Conservation (phyloP, 2,113 vertebrate species). For the Podiceps cristatus region DNA sequence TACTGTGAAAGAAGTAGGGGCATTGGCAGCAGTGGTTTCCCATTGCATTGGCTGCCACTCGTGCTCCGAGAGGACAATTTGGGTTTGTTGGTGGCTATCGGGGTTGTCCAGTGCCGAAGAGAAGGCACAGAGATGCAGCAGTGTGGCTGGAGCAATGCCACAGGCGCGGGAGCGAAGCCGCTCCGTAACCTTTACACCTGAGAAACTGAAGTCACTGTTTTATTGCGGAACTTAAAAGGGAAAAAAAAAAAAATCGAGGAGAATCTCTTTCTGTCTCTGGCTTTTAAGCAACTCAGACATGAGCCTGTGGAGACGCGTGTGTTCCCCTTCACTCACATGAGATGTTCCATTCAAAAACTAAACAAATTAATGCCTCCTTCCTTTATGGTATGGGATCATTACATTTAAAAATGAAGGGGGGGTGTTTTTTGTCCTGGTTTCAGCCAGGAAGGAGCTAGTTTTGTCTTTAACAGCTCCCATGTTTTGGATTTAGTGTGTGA, state of each 20-base stretch:
- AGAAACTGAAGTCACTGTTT: background rate
- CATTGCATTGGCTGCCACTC: background rate
- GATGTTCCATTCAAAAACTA: background rate
- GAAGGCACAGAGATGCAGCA: background rate
- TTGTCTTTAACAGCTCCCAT: too few relatives aligned
- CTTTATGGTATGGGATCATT: background rate
- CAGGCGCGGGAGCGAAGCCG: fast-evolving
- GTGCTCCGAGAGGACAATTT: fast-evolving
- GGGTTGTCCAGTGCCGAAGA: too few relatives aligned
- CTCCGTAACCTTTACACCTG: background rate
- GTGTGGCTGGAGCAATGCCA: background rate
- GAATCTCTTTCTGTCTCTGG: background rate
- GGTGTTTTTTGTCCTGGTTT: too few relatives aligned
- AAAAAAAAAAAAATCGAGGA: background rate
- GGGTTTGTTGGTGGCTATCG: background rate
- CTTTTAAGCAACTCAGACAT: background rate
- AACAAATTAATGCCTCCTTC: background rate
- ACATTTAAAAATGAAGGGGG: background rate
- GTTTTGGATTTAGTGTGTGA: too few relatives aligned
- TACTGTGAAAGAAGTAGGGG: too few relatives aligned
- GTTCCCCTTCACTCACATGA: background rate
- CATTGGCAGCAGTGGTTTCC: background rate
- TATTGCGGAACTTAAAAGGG: background rate
- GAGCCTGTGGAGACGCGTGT: fast-evolving
- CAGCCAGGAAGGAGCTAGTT: too few relatives aligned